Conservation (phyloP, 2,797 vertebrate species). For the Xenentodon cancila region DNA sequence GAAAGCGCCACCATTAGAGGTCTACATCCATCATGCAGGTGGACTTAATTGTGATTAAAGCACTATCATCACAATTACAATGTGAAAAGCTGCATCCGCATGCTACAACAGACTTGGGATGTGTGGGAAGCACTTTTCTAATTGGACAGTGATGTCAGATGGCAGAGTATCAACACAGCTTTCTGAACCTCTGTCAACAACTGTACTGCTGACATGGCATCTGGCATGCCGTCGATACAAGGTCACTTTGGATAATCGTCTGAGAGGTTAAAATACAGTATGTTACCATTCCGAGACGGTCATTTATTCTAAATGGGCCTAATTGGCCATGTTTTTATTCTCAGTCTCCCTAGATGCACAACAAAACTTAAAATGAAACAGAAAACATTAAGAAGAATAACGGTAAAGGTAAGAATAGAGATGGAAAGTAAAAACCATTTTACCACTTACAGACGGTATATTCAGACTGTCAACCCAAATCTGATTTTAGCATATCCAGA, state of each 20-base stretch:
- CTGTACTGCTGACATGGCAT: conserved; percentile 70
- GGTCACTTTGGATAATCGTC: conserved; percentile 76
- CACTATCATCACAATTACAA: conserved; percentile 63
- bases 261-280: conserved; percentile 28
- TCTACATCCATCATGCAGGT: conserved; percentile 62
- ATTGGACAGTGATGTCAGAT: conserved; percentile 78
- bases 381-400: too few relatives aligned
- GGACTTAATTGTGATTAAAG: conserved; percentile 76
- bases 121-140: conserved; percentile 74
- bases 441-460: too few relatives aligned
- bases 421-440: too few relatives aligned
- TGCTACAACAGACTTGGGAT: conserved; percentile 58
- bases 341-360: too few relatives aligned
- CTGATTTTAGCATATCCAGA: too few relatives aligned
- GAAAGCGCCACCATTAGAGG: conserved; percentile 48
- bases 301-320: too few relatives aligned
- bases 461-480: too few relatives aligned
- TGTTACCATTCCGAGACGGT: conserved; percentile 15
- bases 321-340: too few relatives aligned
- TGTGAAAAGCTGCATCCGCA: conserved; percentile 56
- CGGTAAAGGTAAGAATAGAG: too few relatives aligned
- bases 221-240: conserved; percentile 60
- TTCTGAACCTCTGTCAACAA: conserved; percentile 77
- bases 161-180: conserved; percentile 63
- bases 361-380: too few relatives aligned